Evolutionary conservation across 2,113 vertebrate species (phyloP), one percentile per base, ranked within the genome.

Genomic region (Syngnathoides biaculeatus): DNA sequence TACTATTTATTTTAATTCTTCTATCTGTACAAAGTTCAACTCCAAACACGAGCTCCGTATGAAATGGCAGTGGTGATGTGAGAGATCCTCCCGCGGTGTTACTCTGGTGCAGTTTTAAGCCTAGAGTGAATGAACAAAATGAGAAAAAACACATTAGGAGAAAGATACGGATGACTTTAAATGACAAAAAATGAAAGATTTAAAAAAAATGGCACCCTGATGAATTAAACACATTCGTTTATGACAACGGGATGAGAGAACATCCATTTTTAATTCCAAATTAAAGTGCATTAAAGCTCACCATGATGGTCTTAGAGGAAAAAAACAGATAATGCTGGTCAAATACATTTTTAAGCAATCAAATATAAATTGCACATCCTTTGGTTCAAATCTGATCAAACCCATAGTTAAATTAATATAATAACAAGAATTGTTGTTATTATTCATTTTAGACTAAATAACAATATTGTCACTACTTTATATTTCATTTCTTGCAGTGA

Each of bases 51-150:
- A 88, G 85, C 69, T 93, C 90, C 79, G 69, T 80, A 89, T 90
- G 73, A 89, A 92, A 95, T 93, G 95, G 95, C 95, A 95, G 94
- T 95, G 92, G 91, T 94, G 93, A 93, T 89, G 84, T 89, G 93
- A 93, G 92, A 92, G 86, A 90, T 94, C 92, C 89, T 93, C 88
- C 81, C 91, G 87, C 86, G 88, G 86, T 72, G 86, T 87, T 72
- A 89, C 45, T 70, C 85, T 71, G 83, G 84, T 79, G 86, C 75
- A 67, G 86, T 43, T 79, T 92, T 94, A 96, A 90, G 93, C 94
- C 95, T 97, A 91, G 19, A 88, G 78, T 39, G 79, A 20, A 75
- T 9, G 47, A 27, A 82, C 62, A 68, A 69, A 35, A 75, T 53
- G 73, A 38, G 67, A 58, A 67, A 57, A 74, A 61, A 68, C 22